Base-by-base conservation (phyloP, 2,797 vertebrate species). In the Nannoperca australis region DNA sequence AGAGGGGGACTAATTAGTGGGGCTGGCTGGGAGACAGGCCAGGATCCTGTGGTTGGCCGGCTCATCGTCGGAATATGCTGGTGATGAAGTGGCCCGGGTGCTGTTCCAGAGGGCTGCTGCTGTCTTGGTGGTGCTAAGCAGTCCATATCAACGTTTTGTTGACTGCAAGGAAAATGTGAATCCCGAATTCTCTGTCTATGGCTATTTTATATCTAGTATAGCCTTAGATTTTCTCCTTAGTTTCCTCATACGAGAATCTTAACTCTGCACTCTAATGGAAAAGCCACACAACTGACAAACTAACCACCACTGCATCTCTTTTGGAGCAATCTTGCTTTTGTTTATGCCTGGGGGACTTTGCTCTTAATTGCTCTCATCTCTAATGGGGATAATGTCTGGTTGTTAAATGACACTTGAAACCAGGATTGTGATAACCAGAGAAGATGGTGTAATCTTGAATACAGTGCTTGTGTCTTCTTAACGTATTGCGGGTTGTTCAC, bases 1-100 rank as follows among this genome's bases (percentile, higher is more conserved):
- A 89, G 88, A 91, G 90, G 84, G 91, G 82, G 85, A 79, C 85
- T 94, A 94, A 94, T 94, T 94, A 92, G 92, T 80, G 7, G 87
- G 91, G 73, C 88, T 81, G 92, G 65, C 94, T 92, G 92, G 93
- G 94, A 94, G 86, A 63, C 62, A n/a, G 73, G 92, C 92, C 94
- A 94, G 91, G 64, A 92, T 86, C 88, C 89, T 76, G 84, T 17
- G 84, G 88, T 80, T 92, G 90, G 89, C 86, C 87, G 36, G 87
- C 88, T 85, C 86, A 51, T 78, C 73, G 30, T 69, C 62, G 9
- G 83, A 88, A 76, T 76, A 78, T 70, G 80, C 58, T 61, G 85
- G 53, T 79, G 89, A 90, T 86, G 85, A 85, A 78, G 87, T 82
- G 82, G 83, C 60, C 88, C 71, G 83, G 68, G 79, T 86, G 81